phyloP scores from a whole-genome alignment of 2,888 invertebrate genomes.

The Synergus japonicus region DNA sequence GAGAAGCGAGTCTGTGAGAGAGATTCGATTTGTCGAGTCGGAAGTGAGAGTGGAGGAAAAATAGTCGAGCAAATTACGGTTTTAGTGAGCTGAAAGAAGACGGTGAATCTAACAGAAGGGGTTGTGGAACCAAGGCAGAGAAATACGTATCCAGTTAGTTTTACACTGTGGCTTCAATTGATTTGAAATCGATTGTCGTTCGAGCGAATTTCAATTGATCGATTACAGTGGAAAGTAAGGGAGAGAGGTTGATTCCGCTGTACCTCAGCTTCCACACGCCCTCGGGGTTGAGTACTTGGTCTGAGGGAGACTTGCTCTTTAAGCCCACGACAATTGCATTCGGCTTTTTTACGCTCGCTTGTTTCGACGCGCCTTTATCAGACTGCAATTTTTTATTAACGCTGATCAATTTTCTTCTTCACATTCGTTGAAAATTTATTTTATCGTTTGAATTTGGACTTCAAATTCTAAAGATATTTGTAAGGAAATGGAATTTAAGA shows the following conservation, averaged over 20 bases:
- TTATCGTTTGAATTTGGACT: neutral
- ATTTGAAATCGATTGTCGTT: slow-evolving; percentile 76
- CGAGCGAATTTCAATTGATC: slow-evolving; percentile 76
- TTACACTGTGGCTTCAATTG: slow-evolving; percentile 74
- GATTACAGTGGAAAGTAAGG: slow-evolving; percentile 66
- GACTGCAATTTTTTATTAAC: neutral
- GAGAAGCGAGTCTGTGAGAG: slow-evolving; percentile 33
- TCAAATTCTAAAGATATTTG: too few species aligned
- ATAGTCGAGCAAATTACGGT: slow-evolving; percentile 45
- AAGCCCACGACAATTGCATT: slow-evolving; percentile 71
- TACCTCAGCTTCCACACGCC: slow-evolving; percentile 42
- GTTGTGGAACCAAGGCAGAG: slow-evolving; percentile 62
- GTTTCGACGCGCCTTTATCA: slow-evolving; percentile 62
- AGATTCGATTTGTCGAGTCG: slow-evolving; percentile 44
- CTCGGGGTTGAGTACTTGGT: slow-evolving; percentile 45
- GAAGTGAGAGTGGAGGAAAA: slow-evolving; percentile 46
- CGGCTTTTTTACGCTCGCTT: slow-evolving; percentile 67
- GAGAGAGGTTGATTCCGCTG: slow-evolving; percentile 50
- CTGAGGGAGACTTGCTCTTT: slow-evolving; percentile 57
- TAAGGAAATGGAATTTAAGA: too few species aligned
- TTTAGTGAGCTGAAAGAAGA: slow-evolving; percentile 42
- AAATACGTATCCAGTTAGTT: slow-evolving; percentile 76
- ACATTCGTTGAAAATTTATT: neutral
- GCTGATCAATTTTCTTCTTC: neutral
- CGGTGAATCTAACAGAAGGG: slow-evolving; percentile 54